Percentiles rank a stretch among this genome's conserved stretches.
Conservation (phyloP, 2,888 invertebrate species). For the Thelaira solivaga region DNA sequence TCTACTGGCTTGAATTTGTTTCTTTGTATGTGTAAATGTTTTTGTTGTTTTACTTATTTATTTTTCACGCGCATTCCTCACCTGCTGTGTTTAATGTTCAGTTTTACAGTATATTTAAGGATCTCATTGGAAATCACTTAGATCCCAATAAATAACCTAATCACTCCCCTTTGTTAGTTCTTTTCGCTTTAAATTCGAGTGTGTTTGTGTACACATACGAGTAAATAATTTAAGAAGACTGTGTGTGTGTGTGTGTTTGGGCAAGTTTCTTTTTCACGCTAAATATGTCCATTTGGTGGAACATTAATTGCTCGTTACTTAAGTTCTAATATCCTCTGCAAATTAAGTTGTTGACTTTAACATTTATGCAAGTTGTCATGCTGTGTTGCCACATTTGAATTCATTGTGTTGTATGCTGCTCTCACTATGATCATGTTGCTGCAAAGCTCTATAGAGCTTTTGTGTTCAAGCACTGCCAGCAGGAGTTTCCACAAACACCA, state of each 20-base stretch:
- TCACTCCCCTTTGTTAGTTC: conserved; percentile 65
- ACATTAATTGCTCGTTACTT: conserved; percentile 78
- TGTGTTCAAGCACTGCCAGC: conserved; percentile 52
- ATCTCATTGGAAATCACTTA: conserved; percentile 78
- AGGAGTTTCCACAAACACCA: conserved; percentile 42
- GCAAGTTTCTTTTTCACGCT: conserved; percentile 56
- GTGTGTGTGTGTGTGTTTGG: background rate
- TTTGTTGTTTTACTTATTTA: background rate
- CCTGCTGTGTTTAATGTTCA: conserved; percentile 75
- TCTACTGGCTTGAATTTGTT: background rate
- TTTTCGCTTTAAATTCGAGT: background rate
- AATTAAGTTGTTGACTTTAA: conserved; percentile 76
- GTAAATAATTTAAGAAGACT: background rate
- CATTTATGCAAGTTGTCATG: conserved; percentile 72
- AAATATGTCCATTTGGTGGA: conserved; percentile 69
- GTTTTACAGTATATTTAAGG: conserved; percentile 71
- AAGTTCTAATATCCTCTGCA: conserved; percentile 77
- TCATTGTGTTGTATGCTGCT: conserved; percentile 36
- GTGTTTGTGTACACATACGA: background rate
- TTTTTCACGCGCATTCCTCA: conserved; percentile 63
- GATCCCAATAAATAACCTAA: conserved; percentile 77
- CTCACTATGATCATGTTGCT: conserved; percentile 37
- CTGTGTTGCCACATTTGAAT: conserved; percentile 67
- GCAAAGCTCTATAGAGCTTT: conserved; percentile 26
- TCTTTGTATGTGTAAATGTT: conserved; percentile 3